These are phyloP conservation scores for Philotrypesis tridentata DNA, from an alignment of 1,140 invertebrate genomes.

Conservation along the genomic window DNA sequence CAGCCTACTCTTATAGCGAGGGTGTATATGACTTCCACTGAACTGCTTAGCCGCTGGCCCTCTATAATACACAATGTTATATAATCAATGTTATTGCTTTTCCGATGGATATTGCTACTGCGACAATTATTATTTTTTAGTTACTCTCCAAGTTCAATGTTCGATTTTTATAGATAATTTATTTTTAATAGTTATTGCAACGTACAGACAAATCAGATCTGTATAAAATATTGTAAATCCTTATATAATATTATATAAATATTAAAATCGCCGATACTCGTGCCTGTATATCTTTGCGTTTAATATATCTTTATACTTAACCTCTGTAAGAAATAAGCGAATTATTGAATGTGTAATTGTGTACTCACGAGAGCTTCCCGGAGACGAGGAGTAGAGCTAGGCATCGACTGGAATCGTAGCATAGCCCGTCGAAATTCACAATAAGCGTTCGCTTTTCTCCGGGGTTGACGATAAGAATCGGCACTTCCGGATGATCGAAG, in stretches of 20 bases:
- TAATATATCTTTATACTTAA: background rate
- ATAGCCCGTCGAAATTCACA: slow-evolving; percentile 62
- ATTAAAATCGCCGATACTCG: slow-evolving; percentile 3
- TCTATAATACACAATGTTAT: slow-evolving; percentile 37
- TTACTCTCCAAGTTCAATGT: background rate
- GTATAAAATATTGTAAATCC: background rate
- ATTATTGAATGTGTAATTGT: background rate
- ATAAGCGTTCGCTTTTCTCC: slow-evolving; percentile 66
- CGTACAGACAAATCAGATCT: background rate
- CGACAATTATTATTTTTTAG: background rate
- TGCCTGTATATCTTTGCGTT: background rate
- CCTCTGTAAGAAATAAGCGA: background rate
- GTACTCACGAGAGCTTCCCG: slow-evolving; percentile 66
- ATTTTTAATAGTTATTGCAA: slow-evolving; percentile 35
- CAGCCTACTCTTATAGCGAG: slow-evolving; percentile 66
- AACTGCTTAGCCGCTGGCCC: slow-evolving; percentile 64
- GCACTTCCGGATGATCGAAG: slow-evolving; percentile 70
- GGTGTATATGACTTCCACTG: slow-evolving; percentile 65
- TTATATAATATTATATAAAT: background rate
- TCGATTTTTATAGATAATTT: slow-evolving; percentile 5
- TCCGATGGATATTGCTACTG: background rate
- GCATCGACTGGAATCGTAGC: slow-evolving; percentile 64
- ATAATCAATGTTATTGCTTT: background rate
- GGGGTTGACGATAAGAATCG: slow-evolving; percentile 66
- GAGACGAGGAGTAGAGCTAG: slow-evolving; percentile 67